Percentiles rank a stretch among this genome's conserved stretches.
These are phyloP conservation scores for Apamea sordens DNA, from an alignment of 2,888 invertebrate species.

Conservation along the genomic window DNA sequence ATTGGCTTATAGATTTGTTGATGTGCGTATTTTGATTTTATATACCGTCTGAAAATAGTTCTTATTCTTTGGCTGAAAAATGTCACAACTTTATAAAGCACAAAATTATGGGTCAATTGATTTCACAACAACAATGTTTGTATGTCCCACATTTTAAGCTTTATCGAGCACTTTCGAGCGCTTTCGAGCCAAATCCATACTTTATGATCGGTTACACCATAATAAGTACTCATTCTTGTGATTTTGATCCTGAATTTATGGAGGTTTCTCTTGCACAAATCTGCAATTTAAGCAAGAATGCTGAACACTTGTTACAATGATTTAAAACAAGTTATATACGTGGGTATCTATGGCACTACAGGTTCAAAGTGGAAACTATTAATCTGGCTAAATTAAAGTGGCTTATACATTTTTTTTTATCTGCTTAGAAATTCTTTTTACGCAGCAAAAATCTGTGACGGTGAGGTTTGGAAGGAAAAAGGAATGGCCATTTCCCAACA, in stretches of 20 bases:
- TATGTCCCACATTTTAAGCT: constrained; percentile 17
- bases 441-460: no score
- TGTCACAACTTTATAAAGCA: constrained; percentile 6
- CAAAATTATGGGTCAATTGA: constrained; percentile 36
- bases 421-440: background rate
- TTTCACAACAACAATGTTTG: constrained; percentile 28
- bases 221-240: background rate
- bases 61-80: background rate
- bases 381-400: background rate
- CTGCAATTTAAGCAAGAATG: constrained; percentile 23
- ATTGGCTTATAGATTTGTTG: no score
- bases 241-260: constrained; percentile 40
- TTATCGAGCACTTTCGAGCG: constrained; percentile 25
- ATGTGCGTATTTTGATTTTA: background rate
- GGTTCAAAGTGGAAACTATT: no score
- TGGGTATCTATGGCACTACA: background rate
- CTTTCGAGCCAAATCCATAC: constrained; percentile 17
- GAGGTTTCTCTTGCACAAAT: constrained; percentile 22
- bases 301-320: background rate
- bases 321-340: background rate
- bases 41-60: background rate
- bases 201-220: constrained; percentile 29
- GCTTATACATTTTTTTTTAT: background rate
- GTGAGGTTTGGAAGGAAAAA: no score
- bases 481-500: no score